Conservation (phyloP, 2,797 vertebrate species). For the Bovichtus diacanthus region DNA sequence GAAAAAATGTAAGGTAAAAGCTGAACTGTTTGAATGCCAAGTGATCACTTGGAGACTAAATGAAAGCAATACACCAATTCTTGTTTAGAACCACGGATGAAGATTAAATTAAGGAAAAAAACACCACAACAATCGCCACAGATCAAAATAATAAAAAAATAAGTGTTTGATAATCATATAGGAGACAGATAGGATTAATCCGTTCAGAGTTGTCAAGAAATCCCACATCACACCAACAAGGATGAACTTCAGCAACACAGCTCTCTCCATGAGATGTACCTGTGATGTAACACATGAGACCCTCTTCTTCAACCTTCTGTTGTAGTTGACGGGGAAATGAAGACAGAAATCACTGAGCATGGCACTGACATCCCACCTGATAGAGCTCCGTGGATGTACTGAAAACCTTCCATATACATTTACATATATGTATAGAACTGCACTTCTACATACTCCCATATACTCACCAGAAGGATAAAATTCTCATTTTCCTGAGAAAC, state of each 20-base stretch:
- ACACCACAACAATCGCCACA: background rate
- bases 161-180: background rate
- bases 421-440: background rate
- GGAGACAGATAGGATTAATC: background rate
- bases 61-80: background rate
- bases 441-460: conserved; percentile 10
- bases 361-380: background rate
- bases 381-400: background rate
- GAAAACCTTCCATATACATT: background rate
- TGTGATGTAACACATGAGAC: background rate
- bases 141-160: background rate
- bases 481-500: conserved; percentile 38
- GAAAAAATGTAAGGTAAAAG: background rate
- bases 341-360: background rate
- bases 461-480: conserved; percentile 14
- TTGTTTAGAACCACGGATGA: background rate
- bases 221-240: background rate
- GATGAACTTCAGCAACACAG: background rate
- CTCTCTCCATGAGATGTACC: background rate
- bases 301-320: no score
- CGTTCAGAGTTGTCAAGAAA: background rate
- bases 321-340: background rate
- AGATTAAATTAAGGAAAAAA: background rate
- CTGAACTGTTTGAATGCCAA: background rate
- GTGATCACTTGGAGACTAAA: background rate